Percentiles rank a stretch among this genome's conserved stretches.
These are phyloP conservation scores for Chlamydotis undulata DNA, from an alignment of 2,113 vertebrate species.

Conservation along the genomic window DNA sequence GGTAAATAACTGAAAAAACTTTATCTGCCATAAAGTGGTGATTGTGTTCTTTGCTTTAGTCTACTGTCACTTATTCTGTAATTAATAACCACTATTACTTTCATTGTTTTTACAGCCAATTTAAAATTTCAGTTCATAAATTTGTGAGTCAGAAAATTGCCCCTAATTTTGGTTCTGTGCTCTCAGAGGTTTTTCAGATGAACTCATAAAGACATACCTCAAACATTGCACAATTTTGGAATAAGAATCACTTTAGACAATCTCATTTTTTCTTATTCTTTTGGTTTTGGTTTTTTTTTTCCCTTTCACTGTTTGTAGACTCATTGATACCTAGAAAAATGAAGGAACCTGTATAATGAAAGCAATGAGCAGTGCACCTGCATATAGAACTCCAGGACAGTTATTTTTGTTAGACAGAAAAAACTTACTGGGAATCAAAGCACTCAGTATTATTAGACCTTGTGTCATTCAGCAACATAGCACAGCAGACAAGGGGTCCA, in stretches of 20 bases:
- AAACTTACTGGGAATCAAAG: neutral
- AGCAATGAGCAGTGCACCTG: neutral
- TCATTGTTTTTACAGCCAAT: neutral
- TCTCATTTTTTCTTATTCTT: neutral
- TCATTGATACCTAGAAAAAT: neutral
- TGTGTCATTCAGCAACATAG: neutral
- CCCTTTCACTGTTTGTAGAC: neutral
- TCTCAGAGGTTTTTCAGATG: neutral
- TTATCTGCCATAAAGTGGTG: neutral
- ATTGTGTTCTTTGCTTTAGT: neutral
- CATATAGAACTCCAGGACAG: neutral
- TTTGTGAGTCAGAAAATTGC: neutral
- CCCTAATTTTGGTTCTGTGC: neutral
- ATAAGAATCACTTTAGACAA: neutral
- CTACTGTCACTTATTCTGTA: neutral
- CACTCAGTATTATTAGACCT: neutral
- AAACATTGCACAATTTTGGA: neutral
- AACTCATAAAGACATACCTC: neutral
- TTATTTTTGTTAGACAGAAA: neutral
- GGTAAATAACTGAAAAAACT: neutral
- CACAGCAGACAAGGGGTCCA: neutral
- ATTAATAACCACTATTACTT: neutral
- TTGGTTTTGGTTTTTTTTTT: too few species aligned
- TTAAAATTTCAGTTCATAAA: neutral
- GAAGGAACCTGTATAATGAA: neutral